Percentiles rank a stretch among this genome's conserved stretches.
These are phyloP conservation scores for Oceanites oceanicus DNA, from an alignment of 2,113 vertebrate genomes.

Conservation along the genomic window DNA sequence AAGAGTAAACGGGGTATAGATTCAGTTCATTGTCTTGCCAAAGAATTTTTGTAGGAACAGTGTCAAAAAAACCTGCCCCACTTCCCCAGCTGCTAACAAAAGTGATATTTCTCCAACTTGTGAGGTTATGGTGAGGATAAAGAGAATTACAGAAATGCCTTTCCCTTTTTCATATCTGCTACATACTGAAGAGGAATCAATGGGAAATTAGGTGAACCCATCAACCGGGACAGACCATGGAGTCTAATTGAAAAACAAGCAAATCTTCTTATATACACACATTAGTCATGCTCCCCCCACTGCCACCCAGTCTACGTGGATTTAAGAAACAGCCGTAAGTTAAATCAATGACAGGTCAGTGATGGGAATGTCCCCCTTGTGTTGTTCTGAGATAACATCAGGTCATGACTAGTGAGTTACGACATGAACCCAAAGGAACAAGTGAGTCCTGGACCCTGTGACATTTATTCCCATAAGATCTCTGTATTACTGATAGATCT, in stretches of 20 bases:
- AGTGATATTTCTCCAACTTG: background rate
- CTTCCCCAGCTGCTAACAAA: background rate
- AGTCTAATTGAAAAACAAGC: background rate
- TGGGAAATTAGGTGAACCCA: background rate
- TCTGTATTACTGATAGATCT: background rate
- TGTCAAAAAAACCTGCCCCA: background rate
- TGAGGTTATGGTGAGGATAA: background rate
- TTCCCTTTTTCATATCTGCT: background rate
- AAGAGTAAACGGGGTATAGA: background rate
- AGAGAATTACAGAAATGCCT: background rate
- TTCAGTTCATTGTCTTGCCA: background rate
- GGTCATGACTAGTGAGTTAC: background rate
- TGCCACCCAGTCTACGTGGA: background rate
- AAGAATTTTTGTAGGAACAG: background rate
- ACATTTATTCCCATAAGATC: background rate
- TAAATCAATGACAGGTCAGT: background rate
- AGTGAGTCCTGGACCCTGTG: background rate
- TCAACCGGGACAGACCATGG: fast-evolving
- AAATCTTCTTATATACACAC: background rate
- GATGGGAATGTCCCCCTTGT: background rate
- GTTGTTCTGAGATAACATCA: background rate
- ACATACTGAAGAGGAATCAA: background rate
- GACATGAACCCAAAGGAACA: background rate
- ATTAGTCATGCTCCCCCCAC: background rate
- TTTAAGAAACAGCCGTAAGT: background rate